Percentiles rank a stretch among this genome's conserved stretches.
Conservation (phyloP, 2,797 vertebrate species). For the Stomatorhinus walkeri region DNA sequence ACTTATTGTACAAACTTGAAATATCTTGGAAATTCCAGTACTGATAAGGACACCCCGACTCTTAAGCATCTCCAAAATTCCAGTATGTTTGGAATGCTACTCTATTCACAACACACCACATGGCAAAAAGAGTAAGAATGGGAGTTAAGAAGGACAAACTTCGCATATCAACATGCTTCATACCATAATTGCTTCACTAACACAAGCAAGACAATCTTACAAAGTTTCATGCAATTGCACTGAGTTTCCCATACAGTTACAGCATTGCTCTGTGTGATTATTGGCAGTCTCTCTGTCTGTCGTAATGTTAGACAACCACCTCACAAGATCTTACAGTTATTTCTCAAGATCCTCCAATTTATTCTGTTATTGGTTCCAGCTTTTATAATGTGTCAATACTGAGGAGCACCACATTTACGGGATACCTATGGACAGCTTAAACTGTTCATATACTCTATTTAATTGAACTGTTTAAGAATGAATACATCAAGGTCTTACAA, state of each 20-base stretch:
- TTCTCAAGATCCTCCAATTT: not conserved
- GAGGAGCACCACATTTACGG: not conserved
- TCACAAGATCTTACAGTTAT: not conserved
- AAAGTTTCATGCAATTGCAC: not conserved
- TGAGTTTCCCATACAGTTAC: not conserved
- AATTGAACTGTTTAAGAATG: not conserved
- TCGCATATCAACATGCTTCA: not conserved
- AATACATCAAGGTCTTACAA: not conserved
- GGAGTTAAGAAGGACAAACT: not conserved
- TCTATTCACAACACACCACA: not conserved
- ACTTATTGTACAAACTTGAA: not conserved
- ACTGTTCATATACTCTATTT: not conserved
- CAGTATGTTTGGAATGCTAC: not conserved
- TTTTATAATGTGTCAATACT: not conserved
- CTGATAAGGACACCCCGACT: not conserved
- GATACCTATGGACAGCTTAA: not conserved
- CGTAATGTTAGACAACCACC: not conserved
- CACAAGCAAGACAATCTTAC: not conserved
- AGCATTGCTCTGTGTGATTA: not conserved
- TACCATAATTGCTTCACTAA: not conserved
- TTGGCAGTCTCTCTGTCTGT: not conserved
- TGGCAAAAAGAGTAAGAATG: not conserved
- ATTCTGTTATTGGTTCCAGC: not conserved
- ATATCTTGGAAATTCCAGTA: not conserved
- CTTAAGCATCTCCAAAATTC: not conserved